phyloP scores from a whole-genome alignment of 1,140 invertebrate genomes.

The Pseudomyrmex sp. region DNA sequence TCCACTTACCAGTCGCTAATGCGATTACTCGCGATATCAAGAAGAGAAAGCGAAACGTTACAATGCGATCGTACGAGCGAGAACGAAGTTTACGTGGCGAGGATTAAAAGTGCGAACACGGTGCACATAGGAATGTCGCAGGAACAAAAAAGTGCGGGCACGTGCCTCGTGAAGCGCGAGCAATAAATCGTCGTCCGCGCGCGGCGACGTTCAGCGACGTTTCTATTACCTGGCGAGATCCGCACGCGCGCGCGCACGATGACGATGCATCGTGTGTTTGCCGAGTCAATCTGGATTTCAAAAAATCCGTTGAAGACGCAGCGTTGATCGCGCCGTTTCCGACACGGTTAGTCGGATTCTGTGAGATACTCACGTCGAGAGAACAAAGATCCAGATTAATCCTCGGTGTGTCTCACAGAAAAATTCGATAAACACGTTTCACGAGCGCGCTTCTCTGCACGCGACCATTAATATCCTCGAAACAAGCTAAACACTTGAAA shows the following conservation, averaged over 20 bases:
- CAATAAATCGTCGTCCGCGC: conserved; percentile 72
- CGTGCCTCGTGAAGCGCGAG: conserved; percentile 64
- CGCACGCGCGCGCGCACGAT: conserved; percentile 57
- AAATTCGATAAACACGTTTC: neutral
- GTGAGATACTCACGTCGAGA: neutral
- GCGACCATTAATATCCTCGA: conserved; percentile 34
- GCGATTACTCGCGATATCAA: conserved; percentile 13
- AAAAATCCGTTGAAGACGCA: conserved; percentile 61
- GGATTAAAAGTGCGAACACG: conserved; percentile 46
- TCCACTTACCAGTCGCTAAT: neutral
- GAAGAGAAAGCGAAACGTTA: conserved; percentile 13
- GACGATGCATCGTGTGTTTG: conserved; percentile 69
- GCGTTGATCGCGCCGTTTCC: conserved; percentile 5
- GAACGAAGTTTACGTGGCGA: neutral
- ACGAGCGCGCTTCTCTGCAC: neutral
- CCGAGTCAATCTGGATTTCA: conserved; percentile 64
- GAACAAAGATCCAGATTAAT: neutral
- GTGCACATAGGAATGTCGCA: conserved; percentile 61
- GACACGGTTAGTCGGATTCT: neutral
- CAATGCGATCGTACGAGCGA: conserved; percentile 10
- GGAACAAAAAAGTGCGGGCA: conserved; percentile 65
- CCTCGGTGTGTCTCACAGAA: neutral
- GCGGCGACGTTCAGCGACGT: conserved; percentile 18
- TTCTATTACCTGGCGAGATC: conserved; percentile 60
- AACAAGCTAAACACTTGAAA: conserved; percentile 1